Conservation (phyloP, 2,888 invertebrate species). For the Leucophenga montana region DNA sequence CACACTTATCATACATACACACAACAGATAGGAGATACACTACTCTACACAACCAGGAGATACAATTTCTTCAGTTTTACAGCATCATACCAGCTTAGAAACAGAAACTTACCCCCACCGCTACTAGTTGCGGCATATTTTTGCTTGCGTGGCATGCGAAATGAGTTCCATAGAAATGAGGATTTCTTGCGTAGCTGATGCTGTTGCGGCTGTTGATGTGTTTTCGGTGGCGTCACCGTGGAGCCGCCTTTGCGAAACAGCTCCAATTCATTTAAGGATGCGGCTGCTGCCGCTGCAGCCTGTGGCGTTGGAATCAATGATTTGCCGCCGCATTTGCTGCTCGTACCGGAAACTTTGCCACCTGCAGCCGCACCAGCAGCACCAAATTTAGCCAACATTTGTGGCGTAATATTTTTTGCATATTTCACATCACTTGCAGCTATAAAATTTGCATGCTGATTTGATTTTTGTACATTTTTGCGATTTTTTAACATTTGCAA, state of each 20-base stretch:
- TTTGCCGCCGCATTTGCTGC: conserved; percentile 38
- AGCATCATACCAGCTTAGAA: no score
- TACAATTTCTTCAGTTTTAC: no score
- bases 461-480: conserved; percentile 68
- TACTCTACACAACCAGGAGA: no score
- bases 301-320: conserved; percentile 22
- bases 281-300: conserved; percentile 41
- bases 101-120: conserved; percentile 41
- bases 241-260: conserved; percentile 50
- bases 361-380: conserved; percentile 40
- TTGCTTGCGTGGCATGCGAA: conserved; percentile 71
- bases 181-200: conserved; percentile 61
- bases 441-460: conserved; percentile 58
- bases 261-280: conserved; percentile 67
- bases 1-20: no score
- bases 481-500: conserved; percentile 70
- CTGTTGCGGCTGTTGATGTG: conserved; percentile 22
- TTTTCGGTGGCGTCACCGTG: background rate
- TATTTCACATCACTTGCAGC: conserved; percentile 63
- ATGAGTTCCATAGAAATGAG: conserved; percentile 71
- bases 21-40: no score
- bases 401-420: conserved; percentile 49
- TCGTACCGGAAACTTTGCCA: conserved; percentile 54
- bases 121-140: conserved; percentile 56
- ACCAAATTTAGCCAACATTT: conserved; percentile 41